phyloP scores from a whole-genome alignment of 2,888 invertebrate species.

The Neoitamus cyanurus region DNA sequence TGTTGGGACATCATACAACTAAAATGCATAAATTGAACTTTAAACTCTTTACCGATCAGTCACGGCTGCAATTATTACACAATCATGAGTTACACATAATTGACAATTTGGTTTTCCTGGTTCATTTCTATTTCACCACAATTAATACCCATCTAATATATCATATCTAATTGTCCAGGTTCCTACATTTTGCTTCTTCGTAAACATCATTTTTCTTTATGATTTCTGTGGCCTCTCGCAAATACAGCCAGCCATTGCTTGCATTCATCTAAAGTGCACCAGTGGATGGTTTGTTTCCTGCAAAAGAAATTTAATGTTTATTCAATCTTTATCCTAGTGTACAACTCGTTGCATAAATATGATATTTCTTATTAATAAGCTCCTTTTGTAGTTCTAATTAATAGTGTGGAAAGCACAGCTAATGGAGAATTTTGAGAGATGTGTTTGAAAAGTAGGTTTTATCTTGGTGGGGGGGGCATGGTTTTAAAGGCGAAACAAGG shows the following conservation, averaged over 20 bases:
- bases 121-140: not conserved
- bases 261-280: not conserved
- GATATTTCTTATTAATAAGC: too few species aligned
- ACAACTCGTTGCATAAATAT: too few species aligned
- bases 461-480: too few species aligned
- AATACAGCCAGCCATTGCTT: not conserved
- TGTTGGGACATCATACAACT: constrained; percentile 15
- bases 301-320: not conserved
- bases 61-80: constrained; percentile 33
- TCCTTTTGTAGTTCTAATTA: too few species aligned
- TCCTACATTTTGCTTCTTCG: not conserved
- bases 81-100: constrained; percentile 48
- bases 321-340: too few species aligned
- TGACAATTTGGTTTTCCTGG: constrained; percentile 26
- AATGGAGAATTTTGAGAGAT: too few species aligned
- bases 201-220: not conserved
- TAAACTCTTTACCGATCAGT: constrained; percentile 34
- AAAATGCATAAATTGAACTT: not conserved
- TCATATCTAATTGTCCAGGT: not conserved
- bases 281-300: not conserved
- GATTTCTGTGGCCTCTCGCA: not conserved
- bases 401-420: too few species aligned
- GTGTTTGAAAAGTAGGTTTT: too few species aligned
- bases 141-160: not conserved
- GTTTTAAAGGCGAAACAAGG: too few species aligned